Conservation (phyloP, 2,797 vertebrate genomes). For the Gymnodraco acuticeps region DNA sequence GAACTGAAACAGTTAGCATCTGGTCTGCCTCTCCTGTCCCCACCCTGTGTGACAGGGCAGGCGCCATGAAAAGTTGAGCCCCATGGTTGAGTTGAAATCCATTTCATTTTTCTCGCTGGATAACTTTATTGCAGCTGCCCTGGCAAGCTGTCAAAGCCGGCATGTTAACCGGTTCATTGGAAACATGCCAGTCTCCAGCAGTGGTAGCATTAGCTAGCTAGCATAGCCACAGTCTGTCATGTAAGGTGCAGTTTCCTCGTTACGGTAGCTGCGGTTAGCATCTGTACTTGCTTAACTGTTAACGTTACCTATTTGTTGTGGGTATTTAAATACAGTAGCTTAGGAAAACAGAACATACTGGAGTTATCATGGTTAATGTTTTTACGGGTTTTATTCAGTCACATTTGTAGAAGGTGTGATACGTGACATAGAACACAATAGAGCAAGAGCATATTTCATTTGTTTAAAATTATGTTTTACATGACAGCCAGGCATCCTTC, state of each 20-base stretch:
- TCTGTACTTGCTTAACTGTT: not conserved
- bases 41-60: conserved; percentile 59
- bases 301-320: not conserved
- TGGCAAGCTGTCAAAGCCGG: not conserved
- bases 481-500: not conserved
- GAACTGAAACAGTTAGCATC: conserved; percentile 51
- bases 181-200: conserved; percentile 1
- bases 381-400: not conserved
- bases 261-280: not conserved
- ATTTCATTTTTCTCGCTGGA: not conserved
- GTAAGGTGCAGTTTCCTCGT: not conserved
- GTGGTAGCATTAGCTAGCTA: not conserved
- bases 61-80: conserved; percentile 37
- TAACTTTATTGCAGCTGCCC: not conserved
- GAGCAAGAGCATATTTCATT: not conserved
- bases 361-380: not conserved
- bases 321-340: not conserved
- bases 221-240: conserved; percentile 1
- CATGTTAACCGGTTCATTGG: not conserved
- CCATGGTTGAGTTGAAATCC: not conserved
- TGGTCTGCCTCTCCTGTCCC: conserved; percentile 50
- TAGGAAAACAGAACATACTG: not conserved
- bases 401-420: not conserved
- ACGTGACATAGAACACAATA: not conserved
- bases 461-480: not conserved